Evolutionary conservation across 2,888 invertebrate species (phyloP), one percentile per base, ranked within the genome.

Genomic region (Nymphalis urticae): DNA sequence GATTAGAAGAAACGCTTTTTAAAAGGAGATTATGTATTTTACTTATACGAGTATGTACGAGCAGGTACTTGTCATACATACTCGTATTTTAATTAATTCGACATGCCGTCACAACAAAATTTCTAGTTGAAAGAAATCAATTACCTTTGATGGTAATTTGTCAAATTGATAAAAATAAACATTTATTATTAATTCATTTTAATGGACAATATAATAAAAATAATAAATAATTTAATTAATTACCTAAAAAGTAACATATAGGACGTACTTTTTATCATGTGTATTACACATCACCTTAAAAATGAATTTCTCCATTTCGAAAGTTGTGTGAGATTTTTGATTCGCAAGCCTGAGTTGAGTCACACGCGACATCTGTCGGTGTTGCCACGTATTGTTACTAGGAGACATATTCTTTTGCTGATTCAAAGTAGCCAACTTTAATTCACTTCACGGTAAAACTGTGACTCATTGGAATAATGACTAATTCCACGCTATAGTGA

Each of bases 341-440:
- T 72, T 69, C 69, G 78, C 74, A 77, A 79, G 73, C 77, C 79
- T 89, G 87, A 89, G 82, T 87, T 88, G 42, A 88, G 84, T 84
- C 79, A 75, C 76, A 75, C 75, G 79, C 76, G 81, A 82, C 86
- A 85, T 85, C 81, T 83, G 82, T 78, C 82, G 79, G 77, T 80
- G 84, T 80, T 79, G 85, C 81, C 80, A 81, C 83, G 81, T 82
- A 85, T 83, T 80, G 81, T 83, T 83, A 80, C 68, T 72, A 70
- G 69, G 70, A 72, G 63, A 72, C 70, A 65, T 59, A 70, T 69
- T 72, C 68, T 68, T 58, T 72, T 64, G 70, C 71, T 69, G 71
- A 74, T 71, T 73, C 72, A 72, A 70, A 70, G 60, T 59, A 69
- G 21, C 51, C 42, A 54, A 62, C 36, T 42, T 51, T 60, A 69